phyloP scores from a whole-genome alignment of 2,888 invertebrate genomes.

The Tachina lurida region DNA sequence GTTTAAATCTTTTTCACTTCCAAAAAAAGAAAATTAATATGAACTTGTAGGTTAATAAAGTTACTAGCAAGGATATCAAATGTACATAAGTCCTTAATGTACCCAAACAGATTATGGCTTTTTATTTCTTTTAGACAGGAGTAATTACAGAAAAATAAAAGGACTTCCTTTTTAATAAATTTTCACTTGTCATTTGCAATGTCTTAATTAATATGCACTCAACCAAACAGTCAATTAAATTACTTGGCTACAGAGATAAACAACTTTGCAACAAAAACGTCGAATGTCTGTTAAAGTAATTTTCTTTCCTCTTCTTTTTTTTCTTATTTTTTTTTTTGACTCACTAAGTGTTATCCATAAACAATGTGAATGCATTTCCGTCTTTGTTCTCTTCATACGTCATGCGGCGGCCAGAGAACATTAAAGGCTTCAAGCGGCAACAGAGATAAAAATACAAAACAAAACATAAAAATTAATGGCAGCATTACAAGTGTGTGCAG shows the following conservation, averaged over 20 bases:
- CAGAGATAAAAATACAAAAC: constrained; percentile 12
- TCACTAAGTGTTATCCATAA: constrained; percentile 77
- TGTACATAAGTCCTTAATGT: too few relatives aligned
- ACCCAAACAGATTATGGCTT: neutral
- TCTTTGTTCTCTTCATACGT: constrained; percentile 14
- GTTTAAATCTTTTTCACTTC: too few relatives aligned
- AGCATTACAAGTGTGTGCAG: constrained; percentile 40
- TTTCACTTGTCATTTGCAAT: constrained; percentile 8
- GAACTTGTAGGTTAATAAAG: too few relatives aligned
- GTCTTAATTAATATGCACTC: constrained; percentile 45
- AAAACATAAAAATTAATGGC: constrained; percentile 21
- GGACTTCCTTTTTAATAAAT: neutral
- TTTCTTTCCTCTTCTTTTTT: neutral
- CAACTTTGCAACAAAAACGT: neutral
- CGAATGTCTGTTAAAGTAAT: neutral
- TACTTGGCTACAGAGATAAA: neutral
- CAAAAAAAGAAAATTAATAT: too few relatives aligned
- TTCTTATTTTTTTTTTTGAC: neutral
- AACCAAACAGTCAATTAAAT: constrained; percentile 23
- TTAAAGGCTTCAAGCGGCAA: constrained; percentile 64
- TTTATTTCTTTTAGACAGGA: neutral
- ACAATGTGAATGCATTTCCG: constrained; percentile 74
- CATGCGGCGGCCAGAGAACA: constrained; percentile 26
- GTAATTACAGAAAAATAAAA: neutral
- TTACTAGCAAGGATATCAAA: too few relatives aligned